Percentiles rank a stretch among this genome's conserved stretches.
Evolutionary conservation across 2,888 invertebrate genomes (phyloP).

Genomic region (Automeris io): DNA sequence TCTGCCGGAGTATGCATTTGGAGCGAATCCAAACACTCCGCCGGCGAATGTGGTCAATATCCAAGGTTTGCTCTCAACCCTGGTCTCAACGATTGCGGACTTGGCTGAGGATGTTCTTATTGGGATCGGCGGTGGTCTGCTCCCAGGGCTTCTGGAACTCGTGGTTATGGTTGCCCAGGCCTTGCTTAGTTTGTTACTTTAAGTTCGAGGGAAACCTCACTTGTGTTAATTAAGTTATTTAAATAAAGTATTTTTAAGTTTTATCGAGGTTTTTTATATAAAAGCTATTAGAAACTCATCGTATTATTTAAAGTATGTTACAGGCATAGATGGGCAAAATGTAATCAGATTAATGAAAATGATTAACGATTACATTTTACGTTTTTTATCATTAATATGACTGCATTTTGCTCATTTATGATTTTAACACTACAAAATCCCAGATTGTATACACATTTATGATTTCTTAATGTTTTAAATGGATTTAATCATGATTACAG

Average conservation of each 20-base stretch:
- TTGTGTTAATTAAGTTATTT: conserved; percentile 7
- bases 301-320: no score
- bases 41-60: conserved; percentile 38
- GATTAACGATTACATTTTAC: no score
- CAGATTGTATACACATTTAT: no score
- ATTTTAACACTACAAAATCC: no score
- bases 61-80: conserved; percentile 45
- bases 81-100: conserved; percentile 44
- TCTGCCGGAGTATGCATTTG: conserved; percentile 56
- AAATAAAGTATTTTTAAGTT: conserved; percentile 11
- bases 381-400: no score
- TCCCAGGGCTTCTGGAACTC: conserved; percentile 55
- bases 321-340: no score
- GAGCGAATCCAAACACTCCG: conserved; percentile 54
- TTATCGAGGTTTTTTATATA: no score
- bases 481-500: no score
- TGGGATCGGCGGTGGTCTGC: conserved; percentile 52
- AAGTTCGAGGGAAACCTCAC: conserved; percentile 7
- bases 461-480: no score
- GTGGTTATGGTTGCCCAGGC: conserved; percentile 53
- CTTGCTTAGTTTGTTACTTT: conserved; percentile 44
- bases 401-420: no score
- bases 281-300: no score
- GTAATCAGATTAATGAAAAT: no score
- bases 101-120: conserved; percentile 51